Percentiles rank a stretch among this genome's conserved stretches.
Conservation (phyloP, 2,797 vertebrate genomes). For the Parauchenoglanis ngamensis region DNA sequence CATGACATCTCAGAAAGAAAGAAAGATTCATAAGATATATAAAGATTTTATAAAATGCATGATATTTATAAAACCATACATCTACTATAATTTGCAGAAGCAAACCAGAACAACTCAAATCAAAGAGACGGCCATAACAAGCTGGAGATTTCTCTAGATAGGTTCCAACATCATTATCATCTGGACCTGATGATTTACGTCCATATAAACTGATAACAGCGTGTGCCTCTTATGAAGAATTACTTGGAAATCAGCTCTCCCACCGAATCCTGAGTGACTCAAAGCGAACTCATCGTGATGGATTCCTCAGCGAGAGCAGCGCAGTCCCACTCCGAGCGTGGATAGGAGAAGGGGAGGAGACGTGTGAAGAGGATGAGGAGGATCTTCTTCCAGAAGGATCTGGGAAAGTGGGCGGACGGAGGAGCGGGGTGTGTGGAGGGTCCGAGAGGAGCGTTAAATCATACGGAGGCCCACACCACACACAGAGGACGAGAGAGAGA, state of each 20-base stretch:
- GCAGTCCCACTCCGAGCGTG: slow-evolving; percentile 88
- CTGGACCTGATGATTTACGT: neutral
- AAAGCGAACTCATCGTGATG: slow-evolving; percentile 79
- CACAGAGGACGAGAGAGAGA: slow-evolving; percentile 49
- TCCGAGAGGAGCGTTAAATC: slow-evolving; percentile 60
- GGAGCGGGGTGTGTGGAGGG: slow-evolving; percentile 62
- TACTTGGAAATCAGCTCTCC: slow-evolving; percentile 35
- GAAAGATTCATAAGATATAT: neutral
- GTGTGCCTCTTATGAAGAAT: slow-evolving; percentile 8
- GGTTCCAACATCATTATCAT: neutral
- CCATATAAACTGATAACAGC: slow-evolving; percentile 1
- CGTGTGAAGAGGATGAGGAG: slow-evolving; percentile 55
- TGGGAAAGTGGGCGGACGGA: slow-evolving; percentile 71
- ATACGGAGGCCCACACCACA: slow-evolving; percentile 58
- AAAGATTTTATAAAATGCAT: neutral
- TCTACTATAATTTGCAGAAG: neutral
- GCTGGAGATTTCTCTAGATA: neutral
- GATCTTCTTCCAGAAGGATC: slow-evolving; percentile 55
- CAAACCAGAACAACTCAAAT: neutral
- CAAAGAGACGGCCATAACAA: neutral
- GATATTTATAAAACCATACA: neutral
- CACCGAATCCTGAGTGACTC: slow-evolving; percentile 36
- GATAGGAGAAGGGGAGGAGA: slow-evolving; percentile 77
- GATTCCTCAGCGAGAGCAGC: slow-evolving; percentile 68
- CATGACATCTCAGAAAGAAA: neutral